Conservation (phyloP, 2,113 vertebrate genomes). For the Elanoides forficatus region DNA sequence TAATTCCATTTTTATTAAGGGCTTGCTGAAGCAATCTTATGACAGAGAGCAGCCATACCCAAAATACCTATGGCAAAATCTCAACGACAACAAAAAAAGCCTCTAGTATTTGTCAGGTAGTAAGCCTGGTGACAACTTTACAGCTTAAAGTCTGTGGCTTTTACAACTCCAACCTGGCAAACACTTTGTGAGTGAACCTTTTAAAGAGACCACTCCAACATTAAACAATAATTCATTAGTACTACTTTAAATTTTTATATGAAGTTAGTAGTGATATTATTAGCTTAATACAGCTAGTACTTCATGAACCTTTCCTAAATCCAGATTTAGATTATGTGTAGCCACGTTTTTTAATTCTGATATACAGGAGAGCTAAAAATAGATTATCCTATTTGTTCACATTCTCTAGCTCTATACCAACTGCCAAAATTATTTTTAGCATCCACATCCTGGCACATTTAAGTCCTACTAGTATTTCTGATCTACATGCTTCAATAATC, state of each 20-base stretch:
- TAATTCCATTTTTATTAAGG: not conserved
- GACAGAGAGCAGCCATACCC: not conserved
- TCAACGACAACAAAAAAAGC: not conserved
- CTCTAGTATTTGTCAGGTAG: not conserved
- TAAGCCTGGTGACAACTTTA: not conserved
- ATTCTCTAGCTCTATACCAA: not conserved
- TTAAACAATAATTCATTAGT: not conserved
- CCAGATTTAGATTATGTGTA: not conserved
- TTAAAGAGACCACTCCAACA: not conserved
- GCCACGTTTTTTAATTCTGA: not conserved
- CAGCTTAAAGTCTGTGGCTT: not conserved
- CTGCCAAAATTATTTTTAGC: slow-evolving; percentile 35
- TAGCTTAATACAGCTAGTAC: not conserved
- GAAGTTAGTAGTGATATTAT: not conserved
- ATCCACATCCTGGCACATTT: not conserved
- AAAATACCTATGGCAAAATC: not conserved
- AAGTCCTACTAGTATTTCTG: not conserved
- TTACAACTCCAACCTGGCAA: not conserved
- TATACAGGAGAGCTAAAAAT: not conserved
- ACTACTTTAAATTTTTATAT: not conserved
- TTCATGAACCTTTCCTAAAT: not conserved
- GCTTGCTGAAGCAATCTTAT: not conserved
- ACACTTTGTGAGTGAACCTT: not conserved
- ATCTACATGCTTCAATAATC: slow-evolving; percentile 1
- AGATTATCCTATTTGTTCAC: not conserved